Conservation (phyloP, 2,888 invertebrate genomes). For the Autographa gamma region DNA sequence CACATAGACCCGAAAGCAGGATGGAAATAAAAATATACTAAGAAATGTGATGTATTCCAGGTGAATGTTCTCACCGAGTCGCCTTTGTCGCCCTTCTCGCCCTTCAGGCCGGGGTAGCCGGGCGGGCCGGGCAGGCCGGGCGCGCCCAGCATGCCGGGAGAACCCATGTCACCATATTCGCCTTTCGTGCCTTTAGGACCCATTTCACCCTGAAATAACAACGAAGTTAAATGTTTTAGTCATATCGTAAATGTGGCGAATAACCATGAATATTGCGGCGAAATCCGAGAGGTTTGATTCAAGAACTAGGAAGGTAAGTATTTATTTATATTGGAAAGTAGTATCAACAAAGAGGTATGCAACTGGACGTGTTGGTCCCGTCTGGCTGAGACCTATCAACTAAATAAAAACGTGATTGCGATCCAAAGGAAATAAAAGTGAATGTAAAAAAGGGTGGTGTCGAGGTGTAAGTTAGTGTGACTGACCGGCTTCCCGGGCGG, state of each 20-base stretch:
- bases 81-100: conserved; percentile 97
- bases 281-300: no score
- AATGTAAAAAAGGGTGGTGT: no score
- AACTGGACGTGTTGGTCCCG: no score
- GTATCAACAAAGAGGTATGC: no score
- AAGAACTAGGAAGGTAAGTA: no score
- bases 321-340: no score
- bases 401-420: no score
- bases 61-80: conserved; percentile 93
- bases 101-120: conserved; percentile 96
- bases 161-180: conserved; percentile 97
- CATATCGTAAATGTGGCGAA: neutral
- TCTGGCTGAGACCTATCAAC: no score
- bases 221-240: neutral
- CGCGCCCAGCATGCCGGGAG: conserved; percentile 97
- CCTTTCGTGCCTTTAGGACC: conserved; percentile 97
- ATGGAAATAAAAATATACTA: no score
- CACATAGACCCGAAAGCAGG: no score
- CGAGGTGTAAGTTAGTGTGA: conserved; percentile 18
- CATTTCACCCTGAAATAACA: conserved; percentile 90
- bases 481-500: conserved; percentile 95
- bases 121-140: conserved; percentile 95
- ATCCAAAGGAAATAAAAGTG: no score
- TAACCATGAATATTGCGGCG: no score
- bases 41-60: neutral